Evolutionary conservation across 2,797 vertebrate genomes (phyloP).

Genomic region (Distichodus sexfasciatus): DNA sequence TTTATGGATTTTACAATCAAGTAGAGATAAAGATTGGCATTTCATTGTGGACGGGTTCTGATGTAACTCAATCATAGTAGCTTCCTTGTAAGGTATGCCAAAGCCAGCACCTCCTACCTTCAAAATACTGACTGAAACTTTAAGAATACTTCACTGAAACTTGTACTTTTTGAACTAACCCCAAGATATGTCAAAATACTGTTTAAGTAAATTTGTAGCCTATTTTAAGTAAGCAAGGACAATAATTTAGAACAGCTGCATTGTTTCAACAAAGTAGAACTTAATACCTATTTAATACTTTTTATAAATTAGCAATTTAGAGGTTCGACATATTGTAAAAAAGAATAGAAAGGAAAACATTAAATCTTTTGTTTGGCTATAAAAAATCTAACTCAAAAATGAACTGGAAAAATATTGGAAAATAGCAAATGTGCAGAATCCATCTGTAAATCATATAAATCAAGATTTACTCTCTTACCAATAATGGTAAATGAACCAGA

Average conservation of each 20-base stretch:
- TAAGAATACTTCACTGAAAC: too few relatives aligned
- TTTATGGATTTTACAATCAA: constrained; percentile 73
- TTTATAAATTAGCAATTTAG: constrained; percentile 21
- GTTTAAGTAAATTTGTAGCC: neutral
- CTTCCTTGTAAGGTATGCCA: too few relatives aligned
- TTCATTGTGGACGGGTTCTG: too few relatives aligned
- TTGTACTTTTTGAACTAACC: too few relatives aligned
- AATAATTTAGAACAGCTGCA: neutral
- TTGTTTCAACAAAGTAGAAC: neutral
- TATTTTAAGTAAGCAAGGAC: constrained; percentile 20
- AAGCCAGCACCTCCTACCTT: too few relatives aligned
- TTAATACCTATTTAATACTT: neutral
- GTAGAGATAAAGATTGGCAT: constrained; percentile 59
- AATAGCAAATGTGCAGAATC: neutral
- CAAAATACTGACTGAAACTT: neutral
- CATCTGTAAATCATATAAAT: too few relatives aligned
- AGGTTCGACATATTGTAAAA: constrained; percentile 38
- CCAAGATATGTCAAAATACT: too few relatives aligned
- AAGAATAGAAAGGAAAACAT: constrained; percentile 23
- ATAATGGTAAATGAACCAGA: too few relatives aligned
- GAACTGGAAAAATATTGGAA: neutral
- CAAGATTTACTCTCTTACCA: too few relatives aligned
- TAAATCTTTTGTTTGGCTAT: neutral
- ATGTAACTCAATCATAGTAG: too few relatives aligned
- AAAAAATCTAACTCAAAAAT: constrained; percentile 22